phyloP scores from a whole-genome alignment of 2,888 invertebrate genomes.

The Dynastes maya region DNA sequence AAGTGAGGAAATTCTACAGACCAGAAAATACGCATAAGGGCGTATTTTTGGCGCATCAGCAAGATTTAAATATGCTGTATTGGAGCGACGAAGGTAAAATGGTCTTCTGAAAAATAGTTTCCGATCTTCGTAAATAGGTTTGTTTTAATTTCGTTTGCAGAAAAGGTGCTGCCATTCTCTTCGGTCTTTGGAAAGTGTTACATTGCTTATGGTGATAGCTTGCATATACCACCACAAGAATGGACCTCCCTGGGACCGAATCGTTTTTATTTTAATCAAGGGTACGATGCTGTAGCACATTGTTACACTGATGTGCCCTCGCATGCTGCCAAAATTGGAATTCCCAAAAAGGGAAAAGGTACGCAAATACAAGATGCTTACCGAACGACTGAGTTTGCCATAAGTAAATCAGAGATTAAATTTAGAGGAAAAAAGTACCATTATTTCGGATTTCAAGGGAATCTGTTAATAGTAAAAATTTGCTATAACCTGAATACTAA shows the following conservation, averaged over 20 bases:
- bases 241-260: slow-evolving; percentile 79
- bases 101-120: neutral
- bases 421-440: too few relatives aligned
- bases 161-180: slow-evolving; percentile 74
- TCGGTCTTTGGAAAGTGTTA: slow-evolving; percentile 81
- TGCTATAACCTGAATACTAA: too few relatives aligned
- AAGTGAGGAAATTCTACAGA: slow-evolving; percentile 81
- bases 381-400: too few relatives aligned
- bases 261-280: slow-evolving; percentile 83
- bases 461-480: too few relatives aligned
- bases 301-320: slow-evolving; percentile 77
- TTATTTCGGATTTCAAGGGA: too few relatives aligned
- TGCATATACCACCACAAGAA: slow-evolving; percentile 72
- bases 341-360: slow-evolving; percentile 76
- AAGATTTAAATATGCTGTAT: slow-evolving; percentile 83
- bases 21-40: slow-evolving; percentile 83
- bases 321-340: slow-evolving; percentile 75
- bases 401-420: too few relatives aligned
- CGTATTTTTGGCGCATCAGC: slow-evolving; percentile 73
- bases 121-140: neutral
- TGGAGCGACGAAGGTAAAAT: slow-evolving; percentile 82
- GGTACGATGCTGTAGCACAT: slow-evolving; percentile 75
- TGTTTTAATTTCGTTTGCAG: slow-evolving; percentile 64
- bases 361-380: slow-evolving; percentile 57
- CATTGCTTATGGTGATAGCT: slow-evolving; percentile 76